A percentile compares a stretch with the other conserved stretches of the same genome.
Conservation (phyloP, 1,140 invertebrate species). For the Cryptotermes secundus region DNA sequence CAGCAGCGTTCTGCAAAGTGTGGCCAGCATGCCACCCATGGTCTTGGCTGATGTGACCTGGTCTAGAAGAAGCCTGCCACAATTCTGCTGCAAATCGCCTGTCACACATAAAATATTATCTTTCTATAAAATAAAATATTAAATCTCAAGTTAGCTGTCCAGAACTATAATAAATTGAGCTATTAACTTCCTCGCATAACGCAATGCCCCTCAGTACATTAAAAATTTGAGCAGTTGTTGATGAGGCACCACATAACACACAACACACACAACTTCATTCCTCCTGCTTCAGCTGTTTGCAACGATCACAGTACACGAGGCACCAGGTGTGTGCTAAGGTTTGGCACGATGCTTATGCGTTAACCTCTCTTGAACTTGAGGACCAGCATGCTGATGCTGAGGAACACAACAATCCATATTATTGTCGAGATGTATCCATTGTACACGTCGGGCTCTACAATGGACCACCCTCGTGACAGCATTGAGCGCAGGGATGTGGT, state of each 20-base stretch:
- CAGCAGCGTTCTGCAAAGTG: no score
- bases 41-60: neutral
- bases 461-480: slow-evolving; percentile 84
- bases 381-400: slow-evolving; percentile 77
- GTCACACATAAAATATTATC: neutral
- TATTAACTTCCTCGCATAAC: neutral
- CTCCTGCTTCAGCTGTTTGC: neutral
- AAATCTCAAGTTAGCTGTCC: neutral
- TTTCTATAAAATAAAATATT: neutral
- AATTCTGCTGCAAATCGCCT: neutral
- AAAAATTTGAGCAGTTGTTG: neutral
- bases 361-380: slow-evolving; percentile 75
- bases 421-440: slow-evolving; percentile 84
- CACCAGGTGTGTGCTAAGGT: neutral
- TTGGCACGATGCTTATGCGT: neutral
- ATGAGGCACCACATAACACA: neutral
- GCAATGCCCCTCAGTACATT: neutral
- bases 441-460: slow-evolving; percentile 80
- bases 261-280: neutral
- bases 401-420: slow-evolving; percentile 85
- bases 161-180: neutral
- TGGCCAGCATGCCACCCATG: no score
- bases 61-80: neutral
- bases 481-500: slow-evolving; percentile 87
- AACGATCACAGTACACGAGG: neutral